A percentile compares a stretch with the other conserved stretches of the same genome.
Conservation (phyloP, 2,888 invertebrate genomes). For the Synanthedon tipuliformis region DNA sequence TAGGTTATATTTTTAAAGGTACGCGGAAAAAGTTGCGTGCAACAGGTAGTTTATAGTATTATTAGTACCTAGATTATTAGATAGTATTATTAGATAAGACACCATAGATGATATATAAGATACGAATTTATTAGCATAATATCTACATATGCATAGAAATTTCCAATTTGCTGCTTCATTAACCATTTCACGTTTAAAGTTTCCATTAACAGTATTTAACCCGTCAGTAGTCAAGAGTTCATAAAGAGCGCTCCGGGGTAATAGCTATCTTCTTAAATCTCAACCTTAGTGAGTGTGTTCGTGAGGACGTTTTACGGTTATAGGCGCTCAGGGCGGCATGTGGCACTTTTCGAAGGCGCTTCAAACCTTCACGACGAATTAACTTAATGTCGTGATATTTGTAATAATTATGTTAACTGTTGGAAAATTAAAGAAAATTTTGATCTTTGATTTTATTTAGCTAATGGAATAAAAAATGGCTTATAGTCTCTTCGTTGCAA, state of each 20-base stretch:
- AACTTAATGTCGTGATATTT: background rate
- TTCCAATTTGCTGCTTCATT: constrained; percentile 8
- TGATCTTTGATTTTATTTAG: no score
- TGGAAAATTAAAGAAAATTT: no score
- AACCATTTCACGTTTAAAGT: constrained; percentile 16
- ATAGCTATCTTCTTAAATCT: constrained; percentile 52
- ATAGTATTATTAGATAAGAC: no score
- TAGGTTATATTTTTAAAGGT: no score
- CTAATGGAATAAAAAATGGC: no score
- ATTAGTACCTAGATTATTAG: no score
- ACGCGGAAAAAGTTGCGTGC: no score
- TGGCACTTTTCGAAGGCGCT: background rate
- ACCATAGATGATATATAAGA: no score
- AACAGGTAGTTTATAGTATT: no score
- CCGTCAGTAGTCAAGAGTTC: background rate
- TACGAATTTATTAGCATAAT: no score
- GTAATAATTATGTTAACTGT: no score
- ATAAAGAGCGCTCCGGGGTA: constrained; percentile 10
- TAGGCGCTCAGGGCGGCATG: constrained; percentile 26
- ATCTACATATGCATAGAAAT: background rate
- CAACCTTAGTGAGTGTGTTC: constrained; percentile 28
- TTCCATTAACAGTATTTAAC: constrained; percentile 27
- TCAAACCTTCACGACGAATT: background rate
- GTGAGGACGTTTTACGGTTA: constrained; percentile 51
- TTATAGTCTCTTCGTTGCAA: no score